These are phyloP conservation scores for Zosterops japonicus DNA, from an alignment of 2,113 vertebrate species.

Conservation along the genomic window DNA sequence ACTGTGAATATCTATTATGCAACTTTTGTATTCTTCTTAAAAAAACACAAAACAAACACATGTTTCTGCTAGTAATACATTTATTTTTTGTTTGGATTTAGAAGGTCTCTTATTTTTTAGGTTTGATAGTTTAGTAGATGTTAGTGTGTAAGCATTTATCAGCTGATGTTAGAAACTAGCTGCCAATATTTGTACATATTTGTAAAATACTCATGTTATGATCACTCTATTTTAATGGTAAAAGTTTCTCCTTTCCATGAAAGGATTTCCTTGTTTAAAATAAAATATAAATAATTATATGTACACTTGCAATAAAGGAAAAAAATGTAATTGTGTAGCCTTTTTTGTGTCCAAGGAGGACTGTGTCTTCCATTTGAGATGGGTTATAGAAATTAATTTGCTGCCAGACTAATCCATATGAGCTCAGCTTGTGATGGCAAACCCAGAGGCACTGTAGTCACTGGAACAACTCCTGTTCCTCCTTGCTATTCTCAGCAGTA, in stretches of 20 bases:
- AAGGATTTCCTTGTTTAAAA: constrained; percentile 63
- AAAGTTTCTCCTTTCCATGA: constrained; percentile 68
- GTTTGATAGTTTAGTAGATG: not conserved
- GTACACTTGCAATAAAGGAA: constrained; percentile 64
- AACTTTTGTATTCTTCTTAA: constrained; percentile 26
- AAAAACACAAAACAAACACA: not conserved
- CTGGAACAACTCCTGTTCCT: not conserved
- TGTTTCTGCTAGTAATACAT: not conserved
- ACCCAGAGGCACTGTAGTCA: not conserved
- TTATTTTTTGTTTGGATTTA: constrained; percentile 3
- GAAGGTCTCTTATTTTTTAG: not conserved
- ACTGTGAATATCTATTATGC: constrained; percentile 65
- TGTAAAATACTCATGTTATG: constrained; percentile 48
- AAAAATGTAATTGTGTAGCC: not conserved
- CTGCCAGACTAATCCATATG: not conserved
- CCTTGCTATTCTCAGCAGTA: not conserved
- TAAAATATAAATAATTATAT: constrained; percentile 50
- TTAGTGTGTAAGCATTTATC: constrained; percentile 12
- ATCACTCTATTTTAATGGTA: constrained; percentile 58
- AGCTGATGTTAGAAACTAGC: constrained; percentile 44
- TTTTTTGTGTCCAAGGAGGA: not conserved
- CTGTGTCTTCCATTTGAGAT: not conserved
- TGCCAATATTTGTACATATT: constrained; percentile 61
- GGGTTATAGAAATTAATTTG: not conserved
- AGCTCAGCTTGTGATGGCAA: not conserved